Percentiles rank a stretch among this genome's conserved stretches.
Conservation (phyloP, 2,888 invertebrate species). For the Ommatoiulus sabulosus region DNA sequence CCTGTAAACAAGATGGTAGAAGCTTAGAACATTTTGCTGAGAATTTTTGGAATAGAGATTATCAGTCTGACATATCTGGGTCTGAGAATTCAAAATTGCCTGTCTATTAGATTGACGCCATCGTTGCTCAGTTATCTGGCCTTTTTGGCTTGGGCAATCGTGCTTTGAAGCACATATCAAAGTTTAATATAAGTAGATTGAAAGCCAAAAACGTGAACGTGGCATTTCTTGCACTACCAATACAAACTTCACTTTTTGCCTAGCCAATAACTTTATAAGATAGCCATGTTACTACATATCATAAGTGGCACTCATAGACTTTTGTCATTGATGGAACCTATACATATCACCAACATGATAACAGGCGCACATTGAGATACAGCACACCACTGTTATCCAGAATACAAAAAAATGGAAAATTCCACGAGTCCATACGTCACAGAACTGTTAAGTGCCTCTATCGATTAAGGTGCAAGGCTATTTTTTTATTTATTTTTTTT, state of each 20-base stretch:
- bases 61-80: too few species aligned
- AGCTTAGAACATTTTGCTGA: too few species aligned
- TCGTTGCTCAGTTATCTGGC: background rate
- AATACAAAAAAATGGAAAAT: background rate
- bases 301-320: background rate
- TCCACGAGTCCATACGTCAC: background rate
- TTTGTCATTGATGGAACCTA: background rate
- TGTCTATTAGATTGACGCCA: background rate
- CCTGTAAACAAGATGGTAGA: too few species aligned
- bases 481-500: background rate
- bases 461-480: conserved; percentile 20
- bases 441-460: background rate
- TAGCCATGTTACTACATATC: background rate
- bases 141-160: background rate
- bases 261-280: background rate
- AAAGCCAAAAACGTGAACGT: background rate
- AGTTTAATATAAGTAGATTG: background rate
- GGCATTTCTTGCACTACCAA: background rate
- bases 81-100: background rate
- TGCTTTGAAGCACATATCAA: background rate
- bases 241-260: background rate
- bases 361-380: background rate
- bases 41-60: too few species aligned
- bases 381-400: background rate
- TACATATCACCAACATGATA: background rate